Conservation (phyloP, 2,888 invertebrate species). For the Mythimna ferrago region DNA sequence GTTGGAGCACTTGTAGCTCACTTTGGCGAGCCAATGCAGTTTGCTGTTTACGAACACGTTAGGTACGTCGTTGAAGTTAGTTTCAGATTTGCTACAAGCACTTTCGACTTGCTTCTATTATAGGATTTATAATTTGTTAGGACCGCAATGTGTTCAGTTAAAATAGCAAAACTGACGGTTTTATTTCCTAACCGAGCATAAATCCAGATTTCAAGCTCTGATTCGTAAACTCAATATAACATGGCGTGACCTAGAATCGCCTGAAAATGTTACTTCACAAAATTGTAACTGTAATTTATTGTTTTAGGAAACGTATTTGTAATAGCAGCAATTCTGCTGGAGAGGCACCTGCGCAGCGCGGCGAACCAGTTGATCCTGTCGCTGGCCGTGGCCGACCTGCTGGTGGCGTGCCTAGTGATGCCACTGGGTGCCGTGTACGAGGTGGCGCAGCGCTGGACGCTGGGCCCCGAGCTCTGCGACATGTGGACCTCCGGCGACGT, state of each 20-base stretch:
- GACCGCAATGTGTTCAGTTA: not conserved
- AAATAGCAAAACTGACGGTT: not conserved
- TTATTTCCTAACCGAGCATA: not conserved
- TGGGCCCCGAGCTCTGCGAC: constrained; percentile 97
- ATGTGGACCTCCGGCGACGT: constrained; percentile 98
- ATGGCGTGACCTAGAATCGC: not conserved
- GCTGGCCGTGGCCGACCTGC: constrained; percentile 97
- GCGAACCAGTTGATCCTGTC: constrained; percentile 97
- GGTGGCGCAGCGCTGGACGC: constrained; percentile 95
- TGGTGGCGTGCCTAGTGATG: constrained; percentile 96
- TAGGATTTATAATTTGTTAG: not conserved
- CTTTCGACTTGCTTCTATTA: constrained; percentile 19
- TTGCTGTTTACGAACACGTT: constrained; percentile 37
- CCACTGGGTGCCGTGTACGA: constrained; percentile 95
- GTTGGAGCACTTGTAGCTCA: constrained; percentile 43
- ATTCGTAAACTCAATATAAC: not conserved
- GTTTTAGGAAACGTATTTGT: constrained; percentile 97
- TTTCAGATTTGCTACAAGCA: constrained; percentile 37
- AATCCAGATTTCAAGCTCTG: not conserved
- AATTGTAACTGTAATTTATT: constrained; percentile 19
- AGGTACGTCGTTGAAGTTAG: constrained; percentile 38
- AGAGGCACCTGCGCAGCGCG: constrained; percentile 96
- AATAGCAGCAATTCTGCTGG: constrained; percentile 97
- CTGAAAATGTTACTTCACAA: not conserved
- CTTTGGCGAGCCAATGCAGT: constrained; percentile 39